Evolutionary conservation across 2,113 vertebrate species (phyloP).

Genomic region (Aramus guarauna): DNA sequence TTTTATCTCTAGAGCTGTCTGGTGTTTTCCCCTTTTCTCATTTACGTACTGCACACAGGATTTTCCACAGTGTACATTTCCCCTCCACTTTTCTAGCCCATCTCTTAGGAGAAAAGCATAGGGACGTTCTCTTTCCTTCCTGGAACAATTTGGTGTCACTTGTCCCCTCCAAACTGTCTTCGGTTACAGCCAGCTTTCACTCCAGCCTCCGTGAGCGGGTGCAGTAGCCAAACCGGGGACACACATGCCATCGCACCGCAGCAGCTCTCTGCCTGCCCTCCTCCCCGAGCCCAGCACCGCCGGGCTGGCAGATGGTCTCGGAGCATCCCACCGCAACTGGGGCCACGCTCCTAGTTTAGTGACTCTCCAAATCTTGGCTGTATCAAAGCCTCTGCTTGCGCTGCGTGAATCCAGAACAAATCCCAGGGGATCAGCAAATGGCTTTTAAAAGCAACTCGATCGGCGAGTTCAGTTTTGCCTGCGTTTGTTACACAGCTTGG

Average conservation of each 20-base stretch:
- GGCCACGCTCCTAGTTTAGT: fast-evolving
- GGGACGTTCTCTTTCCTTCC: background rate
- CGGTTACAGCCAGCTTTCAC: background rate
- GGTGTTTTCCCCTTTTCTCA: background rate
- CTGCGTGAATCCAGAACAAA: background rate
- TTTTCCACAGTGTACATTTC: background rate
- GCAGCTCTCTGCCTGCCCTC: background rate
- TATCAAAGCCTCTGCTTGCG: background rate
- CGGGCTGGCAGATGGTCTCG: fast-evolving
- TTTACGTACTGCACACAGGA: fast-evolving
- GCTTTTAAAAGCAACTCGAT: constrained; percentile 1
- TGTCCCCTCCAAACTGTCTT: fast-evolving
- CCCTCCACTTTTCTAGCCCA: background rate
- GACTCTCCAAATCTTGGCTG: fast-evolving
- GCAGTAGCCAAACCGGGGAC: background rate
- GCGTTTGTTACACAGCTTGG: background rate
- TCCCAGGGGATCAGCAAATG: background rate
- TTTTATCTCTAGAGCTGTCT: background rate
- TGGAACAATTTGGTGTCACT: background rate
- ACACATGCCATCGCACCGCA: fast-evolving
- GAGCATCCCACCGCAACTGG: background rate
- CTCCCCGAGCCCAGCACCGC: fast-evolving
- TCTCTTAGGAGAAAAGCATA: background rate
- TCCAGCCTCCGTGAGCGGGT: background rate
- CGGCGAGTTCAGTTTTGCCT: fast-evolving